phyloP scores from a whole-genome alignment of 2,888 invertebrate genomes.

The Agelastica alni region DNA sequence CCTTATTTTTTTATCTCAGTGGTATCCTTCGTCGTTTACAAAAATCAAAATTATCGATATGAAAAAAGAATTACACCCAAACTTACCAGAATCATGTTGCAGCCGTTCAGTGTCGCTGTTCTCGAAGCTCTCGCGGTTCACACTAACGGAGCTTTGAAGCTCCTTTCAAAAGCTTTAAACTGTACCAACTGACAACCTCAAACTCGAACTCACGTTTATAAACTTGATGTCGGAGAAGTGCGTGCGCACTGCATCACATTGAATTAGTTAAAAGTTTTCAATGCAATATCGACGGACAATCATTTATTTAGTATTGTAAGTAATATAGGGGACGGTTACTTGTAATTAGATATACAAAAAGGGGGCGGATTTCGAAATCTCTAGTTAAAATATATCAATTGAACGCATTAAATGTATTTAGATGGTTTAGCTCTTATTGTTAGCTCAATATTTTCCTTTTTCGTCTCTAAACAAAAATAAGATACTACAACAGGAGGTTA shows the following conservation, averaged over 20 bases:
- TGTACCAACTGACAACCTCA: constrained; percentile 23
- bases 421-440: neutral
- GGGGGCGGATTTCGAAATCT: constrained; percentile 14
- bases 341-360: constrained; percentile 18
- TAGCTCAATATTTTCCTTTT: neutral
- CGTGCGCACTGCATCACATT: constrained; percentile 33
- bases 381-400: constrained; percentile 8
- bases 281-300: constrained; percentile 28
- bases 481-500: no score
- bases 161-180: neutral
- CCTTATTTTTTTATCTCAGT: no score
- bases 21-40: no score
- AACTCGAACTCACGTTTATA: constrained; percentile 14
- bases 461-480: no score
- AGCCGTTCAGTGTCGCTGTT: no score
- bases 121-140: constrained; percentile 28
- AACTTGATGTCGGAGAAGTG: constrained; percentile 12
- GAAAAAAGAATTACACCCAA: no score
- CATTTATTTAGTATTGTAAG: constrained; percentile 34
- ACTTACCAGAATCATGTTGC: no score
- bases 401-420: neutral
- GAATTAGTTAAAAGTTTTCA: constrained; percentile 31
- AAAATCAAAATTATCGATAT: no score
- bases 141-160: constrained; percentile 26
- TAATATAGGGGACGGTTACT: constrained; percentile 24